A percentile compares a stretch with the other conserved stretches of the same genome.
Evolutionary conservation across 2,797 vertebrate species (phyloP).

Genomic region (Chromis chromis): DNA sequence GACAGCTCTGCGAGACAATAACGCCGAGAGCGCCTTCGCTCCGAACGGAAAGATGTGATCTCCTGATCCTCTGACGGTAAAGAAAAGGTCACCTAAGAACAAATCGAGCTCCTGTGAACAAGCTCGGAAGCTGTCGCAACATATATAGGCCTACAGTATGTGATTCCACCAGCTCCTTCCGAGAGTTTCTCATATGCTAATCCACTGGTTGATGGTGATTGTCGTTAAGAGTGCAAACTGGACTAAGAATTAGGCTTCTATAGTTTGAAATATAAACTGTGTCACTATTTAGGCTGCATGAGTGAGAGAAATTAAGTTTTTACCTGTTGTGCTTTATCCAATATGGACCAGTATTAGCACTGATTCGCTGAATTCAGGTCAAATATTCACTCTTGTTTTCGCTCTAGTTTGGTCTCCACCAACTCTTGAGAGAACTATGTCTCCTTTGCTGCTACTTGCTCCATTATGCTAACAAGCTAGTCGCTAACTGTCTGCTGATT

Average conservation of each 20-base stretch:
- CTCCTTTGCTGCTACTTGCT: too few relatives aligned
- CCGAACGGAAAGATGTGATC: constrained; percentile 33
- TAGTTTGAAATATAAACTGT: neutral
- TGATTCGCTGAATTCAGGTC: neutral
- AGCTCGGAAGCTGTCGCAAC: neutral
- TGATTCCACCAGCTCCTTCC: neutral
- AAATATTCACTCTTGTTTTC: neutral
- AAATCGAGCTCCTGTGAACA: constrained; percentile 26
- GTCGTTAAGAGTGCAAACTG: neutral
- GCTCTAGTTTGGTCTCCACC: neutral
- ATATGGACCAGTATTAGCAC: neutral
- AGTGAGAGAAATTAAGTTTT: too few relatives aligned
- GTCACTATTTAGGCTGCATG: neutral
- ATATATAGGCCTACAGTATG: too few relatives aligned
- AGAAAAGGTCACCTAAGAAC: constrained; percentile 36
- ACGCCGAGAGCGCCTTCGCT: neutral
- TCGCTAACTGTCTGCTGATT: too few relatives aligned
- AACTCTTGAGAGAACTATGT: neutral
- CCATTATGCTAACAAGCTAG: too few relatives aligned
- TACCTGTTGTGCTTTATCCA: too few relatives aligned
- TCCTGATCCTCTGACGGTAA: constrained; percentile 28
- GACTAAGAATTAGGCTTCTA: neutral
- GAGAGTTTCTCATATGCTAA: neutral
- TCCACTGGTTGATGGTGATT: neutral
- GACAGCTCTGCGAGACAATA: constrained; percentile 31